phyloP scores from a whole-genome alignment of 2,113 vertebrate genomes.

The Coryphaenoides rupestris region DNA sequence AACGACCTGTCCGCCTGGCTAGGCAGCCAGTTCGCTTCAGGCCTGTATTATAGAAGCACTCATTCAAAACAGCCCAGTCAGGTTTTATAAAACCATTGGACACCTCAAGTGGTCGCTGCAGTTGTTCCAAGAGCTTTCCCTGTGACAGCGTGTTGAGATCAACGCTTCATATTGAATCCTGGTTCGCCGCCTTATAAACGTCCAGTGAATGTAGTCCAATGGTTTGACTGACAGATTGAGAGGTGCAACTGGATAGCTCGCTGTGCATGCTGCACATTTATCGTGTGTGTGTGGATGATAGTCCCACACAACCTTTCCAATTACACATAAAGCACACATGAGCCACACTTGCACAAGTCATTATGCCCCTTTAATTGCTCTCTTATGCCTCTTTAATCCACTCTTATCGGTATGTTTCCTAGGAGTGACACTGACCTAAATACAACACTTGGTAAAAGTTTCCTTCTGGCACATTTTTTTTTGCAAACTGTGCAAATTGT shows the following conservation, averaged over 20 bases:
- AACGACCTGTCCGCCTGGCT: too few species aligned
- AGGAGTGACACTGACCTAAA: constrained; percentile 32
- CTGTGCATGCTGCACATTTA: constrained; percentile 10
- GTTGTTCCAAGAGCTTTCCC: too few species aligned
- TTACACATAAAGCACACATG: too few species aligned
- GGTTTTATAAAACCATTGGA: too few species aligned
- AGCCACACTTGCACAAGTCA: not conserved
- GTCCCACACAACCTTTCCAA: too few species aligned
- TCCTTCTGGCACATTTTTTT: constrained; percentile 7
- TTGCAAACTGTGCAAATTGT: too few species aligned
- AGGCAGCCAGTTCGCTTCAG: too few species aligned
- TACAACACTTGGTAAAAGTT: constrained; percentile 18
- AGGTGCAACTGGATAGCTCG: constrained; percentile 22
- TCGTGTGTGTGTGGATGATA: not conserved
- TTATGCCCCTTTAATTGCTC: constrained; percentile 9
- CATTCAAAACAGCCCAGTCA: too few species aligned
- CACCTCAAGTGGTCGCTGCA: too few species aligned
- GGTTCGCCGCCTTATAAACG: constrained; percentile 41
- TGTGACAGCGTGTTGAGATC: constrained; percentile 19
- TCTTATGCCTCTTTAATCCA: not conserved
- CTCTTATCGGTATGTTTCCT: not conserved
- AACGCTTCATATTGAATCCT: constrained; percentile 30
- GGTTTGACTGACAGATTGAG: constrained; percentile 30
- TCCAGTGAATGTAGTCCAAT: constrained; percentile 21
- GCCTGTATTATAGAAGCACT: too few species aligned